These are phyloP conservation scores for Tapirus terrestris DNA, from an alignment of 2,113 vertebrate species.

Conservation along the genomic window DNA sequence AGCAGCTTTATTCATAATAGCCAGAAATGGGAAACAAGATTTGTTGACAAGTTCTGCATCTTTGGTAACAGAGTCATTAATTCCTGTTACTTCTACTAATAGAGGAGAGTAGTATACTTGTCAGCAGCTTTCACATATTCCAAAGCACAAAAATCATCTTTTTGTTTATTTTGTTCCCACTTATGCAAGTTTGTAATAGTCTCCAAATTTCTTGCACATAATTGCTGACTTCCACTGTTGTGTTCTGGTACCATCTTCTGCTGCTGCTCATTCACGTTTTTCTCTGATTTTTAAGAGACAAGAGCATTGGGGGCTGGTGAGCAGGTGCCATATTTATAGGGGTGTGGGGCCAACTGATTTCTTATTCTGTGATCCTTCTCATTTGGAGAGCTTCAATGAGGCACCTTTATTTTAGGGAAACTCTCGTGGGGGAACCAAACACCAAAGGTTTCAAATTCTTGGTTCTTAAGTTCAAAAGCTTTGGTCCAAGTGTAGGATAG, in stretches of 20 bases:
- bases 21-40: neutral
- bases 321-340: neutral
- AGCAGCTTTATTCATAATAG: neutral
- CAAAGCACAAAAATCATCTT: neutral
- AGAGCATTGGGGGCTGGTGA: neutral
- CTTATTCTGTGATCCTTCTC: neutral
- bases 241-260: neutral
- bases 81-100: neutral
- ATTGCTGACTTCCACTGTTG: neutral
- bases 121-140: neutral
- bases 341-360: neutral
- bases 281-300: neutral
- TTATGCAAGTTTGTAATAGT: neutral
- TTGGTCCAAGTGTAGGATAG: neutral
- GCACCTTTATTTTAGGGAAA: neutral
- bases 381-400: neutral
- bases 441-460: neutral
- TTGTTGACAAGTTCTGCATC: neutral
- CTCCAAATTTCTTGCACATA: neutral
- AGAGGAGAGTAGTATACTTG: neutral
- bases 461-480: neutral
- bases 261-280: neutral
- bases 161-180: neutral
- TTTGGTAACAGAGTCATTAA: neutral
- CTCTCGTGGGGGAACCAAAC: neutral